Percentiles rank a stretch among this genome's conserved stretches.
Evolutionary conservation across 2,113 vertebrate genomes (phyloP).

Genomic region (Macrotis lagotis): DNA sequence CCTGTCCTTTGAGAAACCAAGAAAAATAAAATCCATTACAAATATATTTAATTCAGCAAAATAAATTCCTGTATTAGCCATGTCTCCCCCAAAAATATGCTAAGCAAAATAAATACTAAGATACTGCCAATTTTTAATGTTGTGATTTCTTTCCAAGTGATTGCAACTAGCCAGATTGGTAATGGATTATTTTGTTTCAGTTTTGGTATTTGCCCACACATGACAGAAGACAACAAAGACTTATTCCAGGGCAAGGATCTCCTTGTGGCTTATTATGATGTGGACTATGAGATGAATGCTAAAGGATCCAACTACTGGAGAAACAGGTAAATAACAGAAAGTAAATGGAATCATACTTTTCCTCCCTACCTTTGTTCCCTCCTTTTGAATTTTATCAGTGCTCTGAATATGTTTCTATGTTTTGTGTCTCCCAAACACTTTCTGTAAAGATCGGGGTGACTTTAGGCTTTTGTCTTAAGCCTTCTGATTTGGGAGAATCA

Average conservation of each 20-base stretch:
- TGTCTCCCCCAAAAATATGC: neutral
- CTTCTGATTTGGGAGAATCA: neutral
- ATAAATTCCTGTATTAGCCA: neutral
- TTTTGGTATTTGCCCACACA: conserved; percentile 96
- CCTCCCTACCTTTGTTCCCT: neutral
- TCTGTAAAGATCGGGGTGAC: neutral
- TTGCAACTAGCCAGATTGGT: conserved; percentile 21
- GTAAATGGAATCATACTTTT: neutral
- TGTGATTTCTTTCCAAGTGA: neutral
- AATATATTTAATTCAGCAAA: neutral
- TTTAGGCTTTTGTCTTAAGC: neutral
- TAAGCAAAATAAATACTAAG: neutral
- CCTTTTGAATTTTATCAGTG: neutral
- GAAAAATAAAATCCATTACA: neutral
- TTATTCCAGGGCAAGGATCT: conserved; percentile 94
- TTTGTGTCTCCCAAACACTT: neutral
- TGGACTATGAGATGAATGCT: conserved; percentile 96
- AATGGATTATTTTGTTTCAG: conserved; percentile 80
- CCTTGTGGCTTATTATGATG: conserved; percentile 95
- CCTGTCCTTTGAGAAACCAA: neutral
- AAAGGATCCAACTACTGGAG: conserved; percentile 99
- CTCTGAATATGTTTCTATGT: neutral
- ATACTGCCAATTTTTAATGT: neutral
- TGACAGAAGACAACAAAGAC: conserved; percentile 98
- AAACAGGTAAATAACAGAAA: conserved; percentile 89